Evolutionary conservation across 2,113 vertebrate genomes (phyloP), one percentile per base, ranked within the genome.

Genomic region (Centropus unirufus): DNA sequence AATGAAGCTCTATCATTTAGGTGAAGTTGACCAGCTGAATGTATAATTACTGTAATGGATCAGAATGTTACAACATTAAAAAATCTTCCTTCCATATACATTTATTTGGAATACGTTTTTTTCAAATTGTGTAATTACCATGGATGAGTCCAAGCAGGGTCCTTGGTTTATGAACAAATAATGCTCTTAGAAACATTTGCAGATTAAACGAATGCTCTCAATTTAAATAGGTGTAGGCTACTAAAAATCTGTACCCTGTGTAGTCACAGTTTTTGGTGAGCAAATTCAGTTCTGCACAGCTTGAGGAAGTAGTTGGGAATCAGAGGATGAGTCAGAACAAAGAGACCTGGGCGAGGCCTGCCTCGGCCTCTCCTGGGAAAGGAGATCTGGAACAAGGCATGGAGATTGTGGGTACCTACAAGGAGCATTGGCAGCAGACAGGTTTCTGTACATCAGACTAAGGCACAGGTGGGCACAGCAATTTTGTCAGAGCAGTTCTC

Each of bases 41-140:
- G 78, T 67, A 22, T 93, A 94, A 96, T 95, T 92, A 89, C 62
- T 89, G 39, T 89, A 95, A 92, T 92, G 12, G 19, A 92, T 89
- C 66, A 76, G 24, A 22, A 80, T 92, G 74, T 82, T 91, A 54
- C 89, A 80, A 93, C 62, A 29, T 2, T 40, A 3, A 1, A 58
- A 83, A 59, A 74, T 52, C 8, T 42, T n/a, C 52, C 72, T 46
- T 91, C 36, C 15, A 1, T 57, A 30, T 73, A 52, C 87, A 44
- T 36, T 36, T 87, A 84, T 91, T 87, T 81, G 62, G 12, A 70
- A 20, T 49, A 62, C 23, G 57, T 7, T 54, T 87, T 92, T 92
- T 89, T 82, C 85, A 64, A 21, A 42, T 78, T 54, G 8, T 69
- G 16, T 54, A 87, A 90, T 94, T 92, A 66, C 22, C 55, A 24